phyloP scores from a whole-genome alignment of 2,888 invertebrate genomes.

The Acanthosepion pharaonis region DNA sequence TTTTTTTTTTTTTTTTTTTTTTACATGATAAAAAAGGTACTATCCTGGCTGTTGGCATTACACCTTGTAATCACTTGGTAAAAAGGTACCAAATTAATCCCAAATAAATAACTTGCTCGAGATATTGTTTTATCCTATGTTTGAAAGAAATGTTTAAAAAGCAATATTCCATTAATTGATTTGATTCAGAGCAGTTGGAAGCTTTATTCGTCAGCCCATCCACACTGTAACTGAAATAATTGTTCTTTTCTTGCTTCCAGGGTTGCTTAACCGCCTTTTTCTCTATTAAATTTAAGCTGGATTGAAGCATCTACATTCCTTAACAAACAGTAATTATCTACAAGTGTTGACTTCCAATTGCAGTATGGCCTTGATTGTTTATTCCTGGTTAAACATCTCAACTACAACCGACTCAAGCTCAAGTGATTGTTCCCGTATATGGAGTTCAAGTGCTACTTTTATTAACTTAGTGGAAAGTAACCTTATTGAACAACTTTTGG shows the following conservation, averaged over 20 bases:
- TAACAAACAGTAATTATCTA: slow-evolving; percentile 23
- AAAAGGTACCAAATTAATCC: neutral
- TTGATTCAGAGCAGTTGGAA: neutral
- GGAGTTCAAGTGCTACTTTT: neutral
- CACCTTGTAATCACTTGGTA: neutral
- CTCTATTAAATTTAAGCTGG: neutral
- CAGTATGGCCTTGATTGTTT: neutral
- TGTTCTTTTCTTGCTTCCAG: slow-evolving; percentile 1
- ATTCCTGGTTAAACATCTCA: neutral
- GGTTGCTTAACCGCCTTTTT: slow-evolving; percentile 8
- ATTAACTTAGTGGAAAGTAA: slow-evolving; percentile 33
- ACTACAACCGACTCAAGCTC: slow-evolving; percentile 3
- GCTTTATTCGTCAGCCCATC: neutral
- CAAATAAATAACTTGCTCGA: neutral
- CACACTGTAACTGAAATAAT: neutral
- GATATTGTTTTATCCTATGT: neutral
- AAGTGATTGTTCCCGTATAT: neutral
- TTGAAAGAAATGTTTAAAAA: neutral
- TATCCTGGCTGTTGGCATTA: neutral
- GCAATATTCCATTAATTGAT: neutral
- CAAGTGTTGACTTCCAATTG: slow-evolving; percentile 22
- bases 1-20: neutral
- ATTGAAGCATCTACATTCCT: neutral
- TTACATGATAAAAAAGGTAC: neutral
- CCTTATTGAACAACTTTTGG: neutral